phyloP scores from a whole-genome alignment of 2,888 invertebrate genomes.

The Trachelus iudaicus region DNA sequence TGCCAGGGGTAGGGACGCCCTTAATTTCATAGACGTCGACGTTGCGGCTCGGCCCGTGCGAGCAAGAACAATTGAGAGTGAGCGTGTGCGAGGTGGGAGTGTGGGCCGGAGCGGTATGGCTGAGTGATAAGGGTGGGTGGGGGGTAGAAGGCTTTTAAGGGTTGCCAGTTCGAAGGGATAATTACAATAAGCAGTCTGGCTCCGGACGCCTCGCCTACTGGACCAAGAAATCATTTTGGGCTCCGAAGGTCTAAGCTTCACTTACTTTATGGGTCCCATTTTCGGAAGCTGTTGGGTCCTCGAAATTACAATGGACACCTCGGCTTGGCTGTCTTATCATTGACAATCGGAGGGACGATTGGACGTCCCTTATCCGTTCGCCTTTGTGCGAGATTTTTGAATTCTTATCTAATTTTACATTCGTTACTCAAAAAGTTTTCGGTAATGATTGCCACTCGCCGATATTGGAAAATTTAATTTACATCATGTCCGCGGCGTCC shows the following conservation, averaged over 20 bases:
- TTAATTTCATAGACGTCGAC: slow-evolving; percentile 54
- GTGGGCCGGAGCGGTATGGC: slow-evolving; percentile 17
- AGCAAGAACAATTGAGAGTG: slow-evolving; percentile 57
- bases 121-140: slow-evolving; percentile 34
- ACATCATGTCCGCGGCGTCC: slow-evolving; percentile 50
- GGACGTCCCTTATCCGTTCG: not conserved
- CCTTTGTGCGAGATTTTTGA: not conserved
- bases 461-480: slow-evolving; percentile 51
- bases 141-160: slow-evolving; percentile 22
- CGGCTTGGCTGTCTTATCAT: not conserved
- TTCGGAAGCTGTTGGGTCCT: not conserved
- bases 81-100: slow-evolving; percentile 50
- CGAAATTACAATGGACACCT: not conserved
- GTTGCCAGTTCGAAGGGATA: slow-evolving; percentile 47
- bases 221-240: slow-evolving; percentile 48
- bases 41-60: slow-evolving; percentile 36
- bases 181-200: slow-evolving; percentile 56
- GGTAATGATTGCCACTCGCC: slow-evolving; percentile 10
- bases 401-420: not conserved
- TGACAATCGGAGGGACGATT: not conserved
- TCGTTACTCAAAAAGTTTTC: slow-evolving; percentile 7
- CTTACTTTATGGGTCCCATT: not conserved
- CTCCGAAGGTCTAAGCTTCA: not conserved
- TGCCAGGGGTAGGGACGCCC: slow-evolving; percentile 33
- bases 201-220: slow-evolving; percentile 33